phyloP scores from a whole-genome alignment of 2,113 vertebrate genomes.

The Xiphophorus maculatus region DNA sequence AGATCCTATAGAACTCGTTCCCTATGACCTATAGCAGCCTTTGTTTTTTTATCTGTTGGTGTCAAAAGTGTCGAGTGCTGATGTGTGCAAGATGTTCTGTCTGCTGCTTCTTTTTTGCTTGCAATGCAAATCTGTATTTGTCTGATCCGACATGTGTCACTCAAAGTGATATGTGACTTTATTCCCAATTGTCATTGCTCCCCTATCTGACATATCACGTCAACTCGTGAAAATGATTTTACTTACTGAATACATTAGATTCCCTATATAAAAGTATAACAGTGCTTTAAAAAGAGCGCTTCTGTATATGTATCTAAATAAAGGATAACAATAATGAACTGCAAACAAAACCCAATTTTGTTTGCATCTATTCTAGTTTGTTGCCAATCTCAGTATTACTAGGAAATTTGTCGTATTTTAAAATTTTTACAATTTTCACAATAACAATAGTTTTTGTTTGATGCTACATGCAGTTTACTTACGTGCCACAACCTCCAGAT shows the following conservation, averaged over 20 bases:
- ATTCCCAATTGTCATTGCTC: not conserved
- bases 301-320: not conserved
- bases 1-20: not conserved
- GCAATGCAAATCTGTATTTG: not conserved
- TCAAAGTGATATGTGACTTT: not conserved
- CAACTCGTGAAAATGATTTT: not conserved
- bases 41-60: not conserved
- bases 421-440: not conserved
- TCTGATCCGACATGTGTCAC: constrained; percentile 8
- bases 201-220: not conserved
- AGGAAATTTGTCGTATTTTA: not conserved
- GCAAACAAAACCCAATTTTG: not conserved
- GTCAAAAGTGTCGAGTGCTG: constrained; percentile 13
- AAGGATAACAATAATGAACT: not conserved
- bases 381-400: not conserved
- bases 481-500: constrained; percentile 94
- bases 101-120: not conserved
- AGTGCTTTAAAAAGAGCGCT: not conserved
- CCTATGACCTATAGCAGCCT: not conserved
- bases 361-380: not conserved
- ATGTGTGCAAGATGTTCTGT: constrained; percentile 1
- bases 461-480: constrained; percentile 72
- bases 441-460: not conserved
- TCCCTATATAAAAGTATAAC: not conserved
- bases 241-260: not conserved